Percentiles rank a stretch among this genome's conserved stretches.
Evolutionary conservation across 2,113 vertebrate species (phyloP).

Genomic region (Puma concolor): DNA sequence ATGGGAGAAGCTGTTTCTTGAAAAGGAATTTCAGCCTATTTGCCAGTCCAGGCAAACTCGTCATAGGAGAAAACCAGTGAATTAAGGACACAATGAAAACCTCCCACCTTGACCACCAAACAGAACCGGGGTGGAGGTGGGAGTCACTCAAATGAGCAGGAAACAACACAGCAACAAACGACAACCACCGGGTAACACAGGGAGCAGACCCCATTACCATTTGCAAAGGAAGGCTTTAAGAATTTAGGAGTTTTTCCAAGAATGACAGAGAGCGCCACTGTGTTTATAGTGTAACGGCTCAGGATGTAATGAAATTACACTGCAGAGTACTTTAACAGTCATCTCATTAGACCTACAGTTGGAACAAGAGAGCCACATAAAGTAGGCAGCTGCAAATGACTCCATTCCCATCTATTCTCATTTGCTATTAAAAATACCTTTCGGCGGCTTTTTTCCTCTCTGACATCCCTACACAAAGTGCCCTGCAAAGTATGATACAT

Average conservation of each 20-base stretch:
- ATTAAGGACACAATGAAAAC: slow-evolving; percentile 24
- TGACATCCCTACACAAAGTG: slow-evolving; percentile 93
- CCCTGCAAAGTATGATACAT: slow-evolving; percentile 97
- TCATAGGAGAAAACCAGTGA: not conserved
- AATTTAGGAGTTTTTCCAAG: slow-evolving; percentile 88
- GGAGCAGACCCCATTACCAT: slow-evolving; percentile 77
- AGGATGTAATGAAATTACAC: slow-evolving; percentile 92
- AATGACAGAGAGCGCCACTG: slow-evolving; percentile 88
- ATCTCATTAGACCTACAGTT: slow-evolving; percentile 91
- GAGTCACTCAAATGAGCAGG: not conserved
- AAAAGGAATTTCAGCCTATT: slow-evolving; percentile 42
- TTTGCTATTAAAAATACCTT: slow-evolving; percentile 98
- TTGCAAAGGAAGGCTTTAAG: slow-evolving; percentile 85
- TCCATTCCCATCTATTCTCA: slow-evolving; percentile 92
- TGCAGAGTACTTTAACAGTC: slow-evolving; percentile 89
- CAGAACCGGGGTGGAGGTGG: not conserved
- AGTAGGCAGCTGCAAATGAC: slow-evolving; percentile 92
- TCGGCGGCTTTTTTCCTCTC: slow-evolving; percentile 93
- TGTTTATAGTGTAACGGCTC: slow-evolving; percentile 89
- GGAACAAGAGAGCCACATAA: slow-evolving; percentile 90
- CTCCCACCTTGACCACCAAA: not conserved
- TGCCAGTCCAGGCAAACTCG: slow-evolving; percentile 26
- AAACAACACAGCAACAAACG: not conserved
- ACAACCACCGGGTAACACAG: not conserved
- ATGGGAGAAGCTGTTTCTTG: not conserved